Conservation (phyloP, 2,888 invertebrate species). For the Smittia aterrima region DNA sequence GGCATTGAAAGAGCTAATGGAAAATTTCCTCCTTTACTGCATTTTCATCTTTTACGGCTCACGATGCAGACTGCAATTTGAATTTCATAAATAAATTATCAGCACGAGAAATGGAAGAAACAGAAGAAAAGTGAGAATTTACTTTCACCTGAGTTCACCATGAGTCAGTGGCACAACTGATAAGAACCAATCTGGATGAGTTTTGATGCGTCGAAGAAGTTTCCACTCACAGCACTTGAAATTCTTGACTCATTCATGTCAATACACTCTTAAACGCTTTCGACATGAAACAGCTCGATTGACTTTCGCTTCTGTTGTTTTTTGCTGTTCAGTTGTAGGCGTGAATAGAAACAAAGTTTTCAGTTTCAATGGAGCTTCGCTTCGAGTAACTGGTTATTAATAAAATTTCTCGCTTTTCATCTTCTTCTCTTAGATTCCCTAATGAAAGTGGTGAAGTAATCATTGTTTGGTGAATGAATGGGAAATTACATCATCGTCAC, state of each 20-base stretch:
- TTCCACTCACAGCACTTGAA: too few relatives aligned
- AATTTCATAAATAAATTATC: background rate
- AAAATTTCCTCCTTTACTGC: background rate
- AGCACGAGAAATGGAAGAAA: background rate
- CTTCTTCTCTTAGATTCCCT: background rate
- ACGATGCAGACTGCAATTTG: background rate
- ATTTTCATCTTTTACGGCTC: background rate
- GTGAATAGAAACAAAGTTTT: background rate
- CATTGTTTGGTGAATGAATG: background rate
- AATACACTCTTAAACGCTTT: too few relatives aligned
- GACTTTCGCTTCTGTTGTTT: background rate
- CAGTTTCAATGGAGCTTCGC: too few relatives aligned
- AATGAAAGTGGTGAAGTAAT: background rate
- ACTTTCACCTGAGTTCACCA: background rate
- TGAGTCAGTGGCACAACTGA: background rate
- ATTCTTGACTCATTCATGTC: too few relatives aligned
- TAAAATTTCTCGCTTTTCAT: background rate
- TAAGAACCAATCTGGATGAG: background rate
- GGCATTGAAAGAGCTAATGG: background rate
- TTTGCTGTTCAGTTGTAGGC: background rate
- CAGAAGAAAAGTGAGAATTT: background rate
- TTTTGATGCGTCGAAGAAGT: too few relatives aligned
- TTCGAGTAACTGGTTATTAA: too few relatives aligned
- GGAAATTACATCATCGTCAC: background rate
- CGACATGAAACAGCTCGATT: background rate